Base-by-base conservation (phyloP, 2,888 invertebrate species). In the Hemicrepidius hirtus region DNA sequence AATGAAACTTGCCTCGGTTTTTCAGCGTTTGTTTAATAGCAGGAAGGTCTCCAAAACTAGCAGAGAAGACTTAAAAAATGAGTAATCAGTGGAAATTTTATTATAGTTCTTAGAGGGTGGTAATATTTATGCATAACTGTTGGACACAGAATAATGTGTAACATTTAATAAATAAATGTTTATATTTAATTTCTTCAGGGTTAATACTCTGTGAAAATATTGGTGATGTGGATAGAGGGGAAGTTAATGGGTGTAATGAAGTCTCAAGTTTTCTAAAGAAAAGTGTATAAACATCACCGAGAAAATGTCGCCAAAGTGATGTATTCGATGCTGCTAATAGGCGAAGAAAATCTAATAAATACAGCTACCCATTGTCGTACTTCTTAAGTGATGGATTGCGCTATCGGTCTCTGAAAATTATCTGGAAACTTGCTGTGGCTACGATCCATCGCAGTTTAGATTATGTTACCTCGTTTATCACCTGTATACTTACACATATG, bases 321-420 rank as follows among this genome's bases (percentile, higher is more conserved):
- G 44, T 60, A 60, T 60, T 57, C 41, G 60, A 60, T 44, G 28
- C 44, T 44, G 60, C 41, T 60, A 60, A 60, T 60, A 60, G 44
- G 28, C 44, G 21, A 60, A 60, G 60, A 44, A 60, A 60, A 60
- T 44, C 60, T 64, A 64, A 64, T 64, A 64, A 64, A 64, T 64
- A 50, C 46, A 62, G 44, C 41, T 35, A 64, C 49, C 37, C 64
- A 50, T 49, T 50, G 50, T 64, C 49, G 64, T 44, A 37, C 55
- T 53, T 40, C 53, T 68, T 68, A 68, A 68, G 68, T 68, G 68
- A 68, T 68, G 59, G 68, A 68, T 68, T 21, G 49, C 53, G 49
- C 44, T 13, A 68, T 59, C 68, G 53, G 46, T 68, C 68, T 68
- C 55, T 35, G 40, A 40, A 50, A 55, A 55, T 66, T 66, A 66